phyloP scores from a whole-genome alignment of 2,113 vertebrate genomes.

The Megaceryle maxima region DNA sequence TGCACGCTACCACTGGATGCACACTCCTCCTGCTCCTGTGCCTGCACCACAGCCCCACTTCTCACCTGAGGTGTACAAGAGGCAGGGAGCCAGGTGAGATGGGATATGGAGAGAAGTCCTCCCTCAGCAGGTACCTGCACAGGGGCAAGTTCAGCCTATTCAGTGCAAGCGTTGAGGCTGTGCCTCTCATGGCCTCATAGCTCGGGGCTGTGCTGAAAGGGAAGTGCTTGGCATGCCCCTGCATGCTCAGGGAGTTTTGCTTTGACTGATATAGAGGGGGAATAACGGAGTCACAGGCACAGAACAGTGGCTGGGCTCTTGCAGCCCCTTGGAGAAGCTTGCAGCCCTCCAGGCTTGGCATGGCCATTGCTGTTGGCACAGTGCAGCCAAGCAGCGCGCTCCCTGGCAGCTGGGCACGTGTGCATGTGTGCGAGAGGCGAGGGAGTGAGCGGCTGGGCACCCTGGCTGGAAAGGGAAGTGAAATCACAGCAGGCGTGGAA shows the following conservation, averaged over 20 bases:
- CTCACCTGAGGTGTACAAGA: not conserved
- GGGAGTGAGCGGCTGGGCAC: not conserved
- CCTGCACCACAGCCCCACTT: not conserved
- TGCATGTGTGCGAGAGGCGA: not conserved
- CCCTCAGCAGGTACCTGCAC: accelerated
- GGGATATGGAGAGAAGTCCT: not conserved
- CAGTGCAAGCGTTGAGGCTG: accelerated
- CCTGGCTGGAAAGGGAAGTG: not conserved
- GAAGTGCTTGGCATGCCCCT: not conserved
- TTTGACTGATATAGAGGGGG: not conserved
- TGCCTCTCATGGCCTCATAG: not conserved
- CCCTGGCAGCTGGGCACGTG: not conserved
- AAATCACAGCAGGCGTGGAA: not conserved
- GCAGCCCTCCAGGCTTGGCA: not conserved
- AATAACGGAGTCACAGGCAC: not conserved
- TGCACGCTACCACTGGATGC: accelerated
- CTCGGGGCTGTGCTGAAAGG: accelerated
- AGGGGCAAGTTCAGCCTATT: accelerated
- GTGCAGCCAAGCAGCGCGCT: not conserved
- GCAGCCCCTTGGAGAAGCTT: accelerated
- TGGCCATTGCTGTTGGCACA: not conserved
- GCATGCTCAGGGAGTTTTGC: not conserved
- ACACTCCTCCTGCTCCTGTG: accelerated
- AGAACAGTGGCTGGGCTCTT: accelerated
- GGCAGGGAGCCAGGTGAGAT: not conserved